These are phyloP conservation scores for Eulemur albifrons DNA, from an alignment of 2,797 vertebrate species.

Conservation along the genomic window DNA sequence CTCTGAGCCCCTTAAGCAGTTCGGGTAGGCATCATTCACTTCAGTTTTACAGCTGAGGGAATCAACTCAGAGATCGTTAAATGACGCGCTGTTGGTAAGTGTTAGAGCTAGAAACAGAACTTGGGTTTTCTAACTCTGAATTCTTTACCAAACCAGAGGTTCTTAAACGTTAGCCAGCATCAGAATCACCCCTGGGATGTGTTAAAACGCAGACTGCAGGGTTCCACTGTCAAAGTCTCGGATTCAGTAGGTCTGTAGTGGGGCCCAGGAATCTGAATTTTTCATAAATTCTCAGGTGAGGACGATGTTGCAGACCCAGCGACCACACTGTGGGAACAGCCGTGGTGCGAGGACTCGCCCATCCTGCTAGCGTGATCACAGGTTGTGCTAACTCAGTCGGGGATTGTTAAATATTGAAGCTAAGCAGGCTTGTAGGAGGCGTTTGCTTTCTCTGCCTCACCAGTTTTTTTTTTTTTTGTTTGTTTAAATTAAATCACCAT, in stretches of 20 bases:
- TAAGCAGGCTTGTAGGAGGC: background rate
- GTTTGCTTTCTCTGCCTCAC: background rate
- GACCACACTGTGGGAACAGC: background rate
- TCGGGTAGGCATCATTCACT: no score
- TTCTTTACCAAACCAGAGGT: background rate
- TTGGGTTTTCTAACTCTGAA: background rate
- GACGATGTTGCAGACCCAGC: background rate
- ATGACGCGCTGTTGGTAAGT: background rate
- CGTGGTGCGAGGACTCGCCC: background rate
- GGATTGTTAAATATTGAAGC: background rate
- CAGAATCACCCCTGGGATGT: background rate
- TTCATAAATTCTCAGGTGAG: background rate
- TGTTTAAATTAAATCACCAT: background rate
- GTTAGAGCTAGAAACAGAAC: background rate
- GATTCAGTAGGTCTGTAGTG: background rate
- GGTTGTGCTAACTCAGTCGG: background rate
- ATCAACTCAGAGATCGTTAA: background rate
- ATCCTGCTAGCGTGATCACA: background rate
- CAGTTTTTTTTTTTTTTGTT: background rate
- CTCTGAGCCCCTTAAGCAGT: rapidly evolving
- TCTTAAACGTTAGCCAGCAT: background rate
- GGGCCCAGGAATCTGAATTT: background rate
- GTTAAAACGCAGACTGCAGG: background rate
- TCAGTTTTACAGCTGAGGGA: background rate
- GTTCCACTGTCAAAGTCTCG: background rate